A percentile compares a stretch with the other conserved stretches of the same genome.
These are phyloP conservation scores for Anser brachyrhynchus DNA, from an alignment of 2,113 vertebrate species.

Conservation along the genomic window DNA sequence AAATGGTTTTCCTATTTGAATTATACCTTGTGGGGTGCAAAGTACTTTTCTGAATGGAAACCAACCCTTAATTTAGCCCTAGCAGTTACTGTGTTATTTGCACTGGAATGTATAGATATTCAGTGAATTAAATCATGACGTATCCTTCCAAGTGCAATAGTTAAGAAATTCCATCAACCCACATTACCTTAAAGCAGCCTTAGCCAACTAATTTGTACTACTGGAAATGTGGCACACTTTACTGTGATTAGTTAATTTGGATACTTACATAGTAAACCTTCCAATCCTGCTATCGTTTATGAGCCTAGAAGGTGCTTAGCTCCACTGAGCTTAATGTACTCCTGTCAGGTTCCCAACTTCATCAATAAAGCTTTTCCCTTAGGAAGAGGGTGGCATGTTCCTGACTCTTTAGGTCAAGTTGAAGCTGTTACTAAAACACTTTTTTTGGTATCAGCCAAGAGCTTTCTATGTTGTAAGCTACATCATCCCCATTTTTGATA, in stretches of 20 bases:
- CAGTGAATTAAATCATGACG: neutral
- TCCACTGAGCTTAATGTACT: neutral
- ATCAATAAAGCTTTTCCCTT: slow-evolving; percentile 10
- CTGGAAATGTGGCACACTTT: neutral
- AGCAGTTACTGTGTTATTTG: neutral
- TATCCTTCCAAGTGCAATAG: neutral
- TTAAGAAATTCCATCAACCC: neutral
- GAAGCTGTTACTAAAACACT: neutral
- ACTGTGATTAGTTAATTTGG: neutral
- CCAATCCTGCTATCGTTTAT: neutral
- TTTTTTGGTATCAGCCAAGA: neutral
- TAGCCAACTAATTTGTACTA: neutral
- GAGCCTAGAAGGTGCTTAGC: neutral
- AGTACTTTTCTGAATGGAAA: neutral
- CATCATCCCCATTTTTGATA: neutral
- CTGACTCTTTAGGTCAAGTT: neutral
- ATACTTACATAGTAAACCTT: neutral
- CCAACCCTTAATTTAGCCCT: neutral
- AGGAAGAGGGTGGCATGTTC: neutral
- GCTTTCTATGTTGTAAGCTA: neutral
- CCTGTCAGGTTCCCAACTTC: neutral
- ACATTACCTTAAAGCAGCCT: neutral
- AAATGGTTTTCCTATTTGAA: neutral
- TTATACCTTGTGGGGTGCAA: neutral
- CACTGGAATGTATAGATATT: neutral